phyloP scores from a whole-genome alignment of 1,140 invertebrate species.

The Chrysoperla carnea region DNA sequence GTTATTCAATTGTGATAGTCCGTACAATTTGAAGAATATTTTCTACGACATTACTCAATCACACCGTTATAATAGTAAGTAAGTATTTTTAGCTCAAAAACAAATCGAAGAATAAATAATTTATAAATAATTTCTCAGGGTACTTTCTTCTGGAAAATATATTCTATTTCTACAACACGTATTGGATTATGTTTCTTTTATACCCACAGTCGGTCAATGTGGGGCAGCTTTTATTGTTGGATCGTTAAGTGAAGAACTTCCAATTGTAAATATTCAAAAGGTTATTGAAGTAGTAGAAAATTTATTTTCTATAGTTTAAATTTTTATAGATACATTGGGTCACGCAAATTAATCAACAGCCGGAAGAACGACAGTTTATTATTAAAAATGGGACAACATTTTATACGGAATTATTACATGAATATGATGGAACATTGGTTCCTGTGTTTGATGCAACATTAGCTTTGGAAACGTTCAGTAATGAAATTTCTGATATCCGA shows the following conservation, averaged over 20 bases:
- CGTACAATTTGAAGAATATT: not conserved
- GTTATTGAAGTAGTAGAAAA: not conserved
- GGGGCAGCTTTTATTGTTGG: constrained; percentile 13
- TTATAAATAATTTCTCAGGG: constrained; percentile 6
- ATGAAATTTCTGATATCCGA: no score
- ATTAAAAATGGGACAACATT: no score
- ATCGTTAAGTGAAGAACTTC: constrained; percentile 5
- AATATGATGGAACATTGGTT: no score
- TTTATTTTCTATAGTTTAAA: no score
- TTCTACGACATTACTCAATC: not conserved
- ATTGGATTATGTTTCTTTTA: constrained; percentile 13
- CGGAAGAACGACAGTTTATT: no score
- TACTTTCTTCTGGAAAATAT: constrained; percentile 13
- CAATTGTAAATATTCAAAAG: not conserved
- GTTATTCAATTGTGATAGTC: constrained; percentile 1
- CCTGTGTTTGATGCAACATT: no score
- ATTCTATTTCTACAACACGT: constrained; percentile 12
- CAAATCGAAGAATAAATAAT: not conserved
- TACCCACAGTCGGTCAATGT: constrained; percentile 13
- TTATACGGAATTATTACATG: no score
- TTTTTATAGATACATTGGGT: no score
- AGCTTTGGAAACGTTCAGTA: no score
- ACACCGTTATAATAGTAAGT: not conserved
- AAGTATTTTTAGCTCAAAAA: not conserved
- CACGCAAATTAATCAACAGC: no score